Base-by-base conservation (phyloP, 2,113 vertebrate species). In the Takifugu bimaculatus region DNA sequence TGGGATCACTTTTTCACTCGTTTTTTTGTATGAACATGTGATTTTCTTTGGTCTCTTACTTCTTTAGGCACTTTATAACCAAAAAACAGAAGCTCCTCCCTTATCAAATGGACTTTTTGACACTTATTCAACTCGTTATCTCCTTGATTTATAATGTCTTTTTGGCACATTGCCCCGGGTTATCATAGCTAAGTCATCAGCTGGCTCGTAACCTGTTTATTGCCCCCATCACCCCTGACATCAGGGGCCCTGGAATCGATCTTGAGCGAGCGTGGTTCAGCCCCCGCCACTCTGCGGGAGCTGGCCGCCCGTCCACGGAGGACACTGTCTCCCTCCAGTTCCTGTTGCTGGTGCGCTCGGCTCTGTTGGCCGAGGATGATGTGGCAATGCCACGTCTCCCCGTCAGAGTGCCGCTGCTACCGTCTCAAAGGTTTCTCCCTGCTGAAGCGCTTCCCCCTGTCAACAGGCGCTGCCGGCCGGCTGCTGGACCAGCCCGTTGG, bases 321-420 rank as follows among this genome's bases (percentile, higher is more conserved):
- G 55, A 87, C 84, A n/a, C 87, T 85, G 87, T 84, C 85, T 81
- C 70, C 78, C 14, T 56, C 62, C 29, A 47, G 78, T 1, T 82
- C 70, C 49, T 65, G 85, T 74, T 89, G 88, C 84, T 77, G 82
- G 61, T 89, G 89, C 71, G 54, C 84, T 67, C 86, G 88, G 88
- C 87, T 85, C 74, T 88, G 90, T 81, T 91, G 87, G 87, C 88
- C 88, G 88, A 92, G 91, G 64, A 93, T 93, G 92, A 96, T 97
- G 95, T 98, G 95, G 95, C 95, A 94, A 77, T 97, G 95, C 90
- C 94, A 93, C 85, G 87, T 96, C 82, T 97, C 95, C 42, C 91
- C 94, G 83, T 96, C 95, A 32, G 94, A 94, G 92, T 98, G 96
- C 92, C 95, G 92, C 91, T 98, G 96, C 92, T 96, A 95, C 91